Conservation (phyloP, 2,888 invertebrate species). For the Drosophila mettleri region DNA sequence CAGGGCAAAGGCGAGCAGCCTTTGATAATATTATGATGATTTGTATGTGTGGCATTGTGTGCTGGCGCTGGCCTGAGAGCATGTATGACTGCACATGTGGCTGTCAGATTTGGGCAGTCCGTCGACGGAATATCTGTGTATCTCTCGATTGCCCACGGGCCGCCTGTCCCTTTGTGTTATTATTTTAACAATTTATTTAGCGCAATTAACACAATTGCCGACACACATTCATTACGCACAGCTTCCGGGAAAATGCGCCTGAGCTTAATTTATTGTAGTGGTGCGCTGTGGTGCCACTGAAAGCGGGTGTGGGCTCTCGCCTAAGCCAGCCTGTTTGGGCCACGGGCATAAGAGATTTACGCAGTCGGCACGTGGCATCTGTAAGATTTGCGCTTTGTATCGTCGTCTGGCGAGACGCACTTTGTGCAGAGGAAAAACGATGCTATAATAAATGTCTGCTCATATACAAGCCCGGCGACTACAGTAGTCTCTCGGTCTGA, state of each 20-base stretch:
- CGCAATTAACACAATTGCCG: constrained; percentile 80
- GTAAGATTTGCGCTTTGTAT: constrained; percentile 55
- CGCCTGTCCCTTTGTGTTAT: constrained; percentile 54
- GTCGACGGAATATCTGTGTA: not conserved
- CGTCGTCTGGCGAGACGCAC: constrained; percentile 11
- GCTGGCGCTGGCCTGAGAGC: not conserved
- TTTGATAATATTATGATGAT: constrained; percentile 58
- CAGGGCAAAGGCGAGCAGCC: constrained; percentile 12
- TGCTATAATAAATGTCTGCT: constrained; percentile 71
- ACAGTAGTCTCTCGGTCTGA: constrained; percentile 3
- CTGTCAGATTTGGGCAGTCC: constrained; percentile 47
- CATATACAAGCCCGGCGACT: constrained; percentile 57
- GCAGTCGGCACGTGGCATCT: constrained; percentile 71
- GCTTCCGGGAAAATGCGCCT: constrained; percentile 63
- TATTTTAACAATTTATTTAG: constrained; percentile 81
- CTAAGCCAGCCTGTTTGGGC: constrained; percentile 59
- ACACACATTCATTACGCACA: constrained; percentile 75
- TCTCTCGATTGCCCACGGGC: constrained; percentile 19
- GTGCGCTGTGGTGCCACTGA: constrained; percentile 1
- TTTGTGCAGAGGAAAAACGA: constrained; percentile 68
- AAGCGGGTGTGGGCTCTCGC: not conserved
- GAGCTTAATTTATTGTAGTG: constrained; percentile 78
- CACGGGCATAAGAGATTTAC: constrained; percentile 63
- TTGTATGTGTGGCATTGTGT: constrained; percentile 52
- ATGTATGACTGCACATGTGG: constrained; percentile 20